Conservation (phyloP, 2,797 vertebrate genomes). For the Pelobates cultripes region DNA sequence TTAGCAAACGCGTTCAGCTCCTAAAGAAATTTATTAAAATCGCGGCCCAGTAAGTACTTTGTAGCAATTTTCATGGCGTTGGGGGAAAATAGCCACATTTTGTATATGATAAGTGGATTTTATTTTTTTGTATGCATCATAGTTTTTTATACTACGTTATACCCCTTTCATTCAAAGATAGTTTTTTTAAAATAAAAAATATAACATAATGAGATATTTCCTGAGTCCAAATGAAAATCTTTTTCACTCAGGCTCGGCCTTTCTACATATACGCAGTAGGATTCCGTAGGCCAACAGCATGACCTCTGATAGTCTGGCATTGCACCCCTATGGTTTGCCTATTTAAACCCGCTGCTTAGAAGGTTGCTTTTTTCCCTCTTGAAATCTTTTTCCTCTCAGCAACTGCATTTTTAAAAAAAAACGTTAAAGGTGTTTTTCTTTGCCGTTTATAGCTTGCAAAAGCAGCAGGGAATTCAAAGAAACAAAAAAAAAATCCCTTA, state of each 20-base stretch:
- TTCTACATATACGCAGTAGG: constrained; percentile 46
- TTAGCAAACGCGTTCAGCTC: constrained; percentile 96
- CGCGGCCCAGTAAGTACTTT: constrained; percentile 90
- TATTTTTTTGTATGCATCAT: constrained; percentile 30
- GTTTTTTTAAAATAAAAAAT: constrained; percentile 42
- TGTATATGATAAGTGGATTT: constrained; percentile 34
- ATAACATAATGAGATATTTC: constrained; percentile 45
- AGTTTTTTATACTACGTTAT: constrained; percentile 24
- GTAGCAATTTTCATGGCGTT: constrained; percentile 24
- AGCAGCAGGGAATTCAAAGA: constrained; percentile 44
- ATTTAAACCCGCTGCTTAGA: constrained; percentile 51
- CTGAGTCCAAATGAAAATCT: constrained; percentile 16
- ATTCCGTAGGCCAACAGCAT: constrained; percentile 40
- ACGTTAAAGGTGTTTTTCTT: constrained; percentile 31
- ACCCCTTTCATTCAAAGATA: not conserved
- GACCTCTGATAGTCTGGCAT: constrained; percentile 48
- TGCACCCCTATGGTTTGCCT: constrained; percentile 48
- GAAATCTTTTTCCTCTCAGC: constrained; percentile 54
- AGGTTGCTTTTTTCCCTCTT: constrained; percentile 50
- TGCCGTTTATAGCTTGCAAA: constrained; percentile 46
- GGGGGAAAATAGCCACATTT: constrained; percentile 4
- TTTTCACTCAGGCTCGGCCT: constrained; percentile 35
- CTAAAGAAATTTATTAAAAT: constrained; percentile 99
- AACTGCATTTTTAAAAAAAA: constrained; percentile 40
- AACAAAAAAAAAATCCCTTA: constrained; percentile 52